A percentile compares a stretch with the other conserved stretches of the same genome.
These are phyloP conservation scores for Parus major DNA, from an alignment of 2,113 vertebrate species.

Conservation along the genomic window DNA sequence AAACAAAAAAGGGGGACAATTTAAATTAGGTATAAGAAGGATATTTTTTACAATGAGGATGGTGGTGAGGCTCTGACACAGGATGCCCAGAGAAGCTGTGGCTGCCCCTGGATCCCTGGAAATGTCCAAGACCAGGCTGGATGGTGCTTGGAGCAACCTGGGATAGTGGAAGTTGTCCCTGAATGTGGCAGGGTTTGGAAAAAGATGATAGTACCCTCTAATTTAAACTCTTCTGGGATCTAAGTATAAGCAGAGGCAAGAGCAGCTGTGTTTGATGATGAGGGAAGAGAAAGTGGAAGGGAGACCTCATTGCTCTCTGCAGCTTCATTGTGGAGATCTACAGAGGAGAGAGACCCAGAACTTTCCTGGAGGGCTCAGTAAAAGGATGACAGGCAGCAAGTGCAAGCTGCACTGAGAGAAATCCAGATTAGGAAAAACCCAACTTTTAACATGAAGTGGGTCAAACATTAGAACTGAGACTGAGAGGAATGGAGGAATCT, in stretches of 20 bases:
- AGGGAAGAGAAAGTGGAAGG: not conserved
- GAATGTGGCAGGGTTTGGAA: fast-evolving
- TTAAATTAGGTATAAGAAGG: not conserved
- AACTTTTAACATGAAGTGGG: not conserved
- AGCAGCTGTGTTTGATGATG: not conserved
- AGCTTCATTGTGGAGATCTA: not conserved
- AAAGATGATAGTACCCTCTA: no score
- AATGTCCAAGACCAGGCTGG: not conserved
- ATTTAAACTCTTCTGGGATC: not conserved
- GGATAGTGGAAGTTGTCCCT: not conserved
- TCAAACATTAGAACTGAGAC: not conserved
- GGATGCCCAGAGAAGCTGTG: not conserved
- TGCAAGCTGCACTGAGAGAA: not conserved
- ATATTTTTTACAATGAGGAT: not conserved
- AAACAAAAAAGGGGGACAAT: not conserved
- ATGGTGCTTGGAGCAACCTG: fast-evolving
- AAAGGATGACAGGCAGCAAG: not conserved
- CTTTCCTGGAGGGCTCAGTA: not conserved
- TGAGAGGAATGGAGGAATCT: not conserved
- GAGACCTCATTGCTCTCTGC: fast-evolving
- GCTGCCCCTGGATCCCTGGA: not conserved
- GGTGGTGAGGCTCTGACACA: not conserved
- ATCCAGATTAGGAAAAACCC: not conserved
- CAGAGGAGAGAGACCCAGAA: not conserved
- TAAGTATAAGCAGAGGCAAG: not conserved